Evolutionary conservation across 2,113 vertebrate genomes (phyloP), one percentile per base, ranked within the genome.

Genomic region (Callopanchax toddi): DNA sequence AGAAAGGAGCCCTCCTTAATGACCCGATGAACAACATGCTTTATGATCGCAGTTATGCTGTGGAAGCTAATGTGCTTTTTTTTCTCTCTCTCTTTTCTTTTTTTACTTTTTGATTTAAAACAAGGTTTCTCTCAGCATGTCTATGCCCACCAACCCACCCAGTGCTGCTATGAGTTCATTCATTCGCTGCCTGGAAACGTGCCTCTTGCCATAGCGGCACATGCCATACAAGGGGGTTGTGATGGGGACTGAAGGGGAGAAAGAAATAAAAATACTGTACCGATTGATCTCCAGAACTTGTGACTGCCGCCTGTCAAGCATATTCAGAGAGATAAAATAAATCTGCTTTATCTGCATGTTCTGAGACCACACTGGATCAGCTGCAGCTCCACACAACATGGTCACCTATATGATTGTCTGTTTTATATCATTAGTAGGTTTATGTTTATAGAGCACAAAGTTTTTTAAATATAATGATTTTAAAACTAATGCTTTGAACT

Each of bases 221-320:
- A 93, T 93, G 92, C 92, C 89, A 89, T 84, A 89, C 86, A 85
- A 76, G 85, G 81, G 75, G 82, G 86, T 90, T 88, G 90, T 91
- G 90, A 92, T 92, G 88, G 87, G 89, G 88, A 83, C 92, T 91
- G 91, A 87, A 82, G 76, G 91, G 84, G 89, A 85, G 83, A 81
- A 89, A 89, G 75, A 92, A 92, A 91, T 83, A 83, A 85, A 86
- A 88, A 93, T 93, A 93, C 92, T 93, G 92, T 93, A 93, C 92
- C 92, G 92, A 92, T 89, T 93, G 92, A 92, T 93, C 92, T 92
- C 91, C 92, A 91, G 92, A 92, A 92, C 92, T 92, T 92, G 92
- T 92, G 92, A 93, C 92, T 91, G 92, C 92, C 90, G 92, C 90
- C 92, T 93, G 92, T 93, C 92, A 92, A 92, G 92, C 92, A 93